Evolutionary conservation across 2,797 vertebrate species (phyloP).

Genomic region (Falco peregrinus): DNA sequence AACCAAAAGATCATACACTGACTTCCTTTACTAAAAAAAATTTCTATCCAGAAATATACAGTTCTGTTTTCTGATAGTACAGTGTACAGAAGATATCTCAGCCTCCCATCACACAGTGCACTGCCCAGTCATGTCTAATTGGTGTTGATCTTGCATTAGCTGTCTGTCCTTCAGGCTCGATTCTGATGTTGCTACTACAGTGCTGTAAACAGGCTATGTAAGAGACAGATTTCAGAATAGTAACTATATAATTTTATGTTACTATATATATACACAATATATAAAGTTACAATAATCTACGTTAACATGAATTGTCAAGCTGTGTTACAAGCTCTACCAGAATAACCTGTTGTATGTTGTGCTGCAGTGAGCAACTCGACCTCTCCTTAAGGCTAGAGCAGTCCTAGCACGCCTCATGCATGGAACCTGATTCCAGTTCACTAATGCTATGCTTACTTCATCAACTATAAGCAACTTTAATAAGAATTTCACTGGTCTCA

Average conservation of each 20-base stretch:
- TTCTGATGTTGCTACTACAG: neutral
- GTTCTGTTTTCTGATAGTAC: neutral
- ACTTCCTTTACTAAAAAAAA: neutral
- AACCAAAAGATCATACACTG: neutral
- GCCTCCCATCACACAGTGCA: neutral
- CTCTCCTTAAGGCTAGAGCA: neutral
- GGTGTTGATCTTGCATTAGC: neutral
- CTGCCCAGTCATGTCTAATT: neutral
- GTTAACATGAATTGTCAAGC: neutral
- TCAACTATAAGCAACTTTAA: accelerated
- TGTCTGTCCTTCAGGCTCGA: neutral
- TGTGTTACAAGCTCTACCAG: neutral
- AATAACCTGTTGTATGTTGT: accelerated
- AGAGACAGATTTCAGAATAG: neutral
- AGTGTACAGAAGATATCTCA: neutral
- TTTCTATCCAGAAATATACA: neutral
- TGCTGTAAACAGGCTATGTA: neutral
- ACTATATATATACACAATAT: no score
- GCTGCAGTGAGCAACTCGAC: neutral
- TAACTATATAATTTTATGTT: no score
- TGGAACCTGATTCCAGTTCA: neutral
- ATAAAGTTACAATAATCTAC: neutral
- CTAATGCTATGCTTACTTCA: neutral
- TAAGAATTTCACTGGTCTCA: neutral
- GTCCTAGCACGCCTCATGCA: neutral